Percentiles rank a stretch among this genome's conserved stretches.
phyloP scores from a whole-genome alignment of 1,140 invertebrate species.

The Atopsyche davidsoni region DNA sequence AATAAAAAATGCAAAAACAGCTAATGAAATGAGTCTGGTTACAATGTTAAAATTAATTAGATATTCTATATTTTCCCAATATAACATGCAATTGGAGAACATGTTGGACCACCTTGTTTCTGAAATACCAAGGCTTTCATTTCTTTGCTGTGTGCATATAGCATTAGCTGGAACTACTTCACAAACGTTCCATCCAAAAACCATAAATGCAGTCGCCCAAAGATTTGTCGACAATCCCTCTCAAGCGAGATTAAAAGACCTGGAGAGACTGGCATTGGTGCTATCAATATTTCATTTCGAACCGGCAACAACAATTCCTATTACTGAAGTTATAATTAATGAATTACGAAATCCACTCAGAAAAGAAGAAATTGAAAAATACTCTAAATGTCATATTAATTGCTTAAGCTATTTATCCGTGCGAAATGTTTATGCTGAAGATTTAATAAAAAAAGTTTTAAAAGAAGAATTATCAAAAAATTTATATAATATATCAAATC shows the following conservation, averaged over 20 bases:
- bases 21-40: slow-evolving; percentile 47
- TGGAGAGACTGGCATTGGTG: slow-evolving; percentile 52
- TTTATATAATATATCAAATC: slow-evolving; percentile 32
- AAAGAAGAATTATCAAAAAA: slow-evolving; percentile 40
- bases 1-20: slow-evolving; percentile 33
- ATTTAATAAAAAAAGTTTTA: slow-evolving; percentile 45
- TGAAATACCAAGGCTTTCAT: slow-evolving; percentile 41
- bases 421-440: slow-evolving; percentile 42
- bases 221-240: slow-evolving; percentile 37
- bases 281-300: slow-evolving; percentile 47
- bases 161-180: slow-evolving; percentile 45
- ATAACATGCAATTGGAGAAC: slow-evolving; percentile 31
- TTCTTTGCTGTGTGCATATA: slow-evolving; percentile 47
- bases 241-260: slow-evolving; percentile 52
- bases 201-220: slow-evolving; percentile 36
- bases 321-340: slow-evolving; percentile 43
- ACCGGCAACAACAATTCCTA: slow-evolving; percentile 35
- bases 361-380: slow-evolving; percentile 42
- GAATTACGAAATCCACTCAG: slow-evolving; percentile 41
- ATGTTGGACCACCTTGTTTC: slow-evolving; percentile 34
- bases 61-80: slow-evolving; percentile 36
- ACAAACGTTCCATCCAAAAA: slow-evolving; percentile 38
- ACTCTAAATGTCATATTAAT: slow-evolving; percentile 39
- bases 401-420: slow-evolving; percentile 46
- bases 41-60: slow-evolving; percentile 50